Base-by-base conservation (phyloP, 2,888 invertebrate species). In the Agriopis leucophaearia region DNA sequence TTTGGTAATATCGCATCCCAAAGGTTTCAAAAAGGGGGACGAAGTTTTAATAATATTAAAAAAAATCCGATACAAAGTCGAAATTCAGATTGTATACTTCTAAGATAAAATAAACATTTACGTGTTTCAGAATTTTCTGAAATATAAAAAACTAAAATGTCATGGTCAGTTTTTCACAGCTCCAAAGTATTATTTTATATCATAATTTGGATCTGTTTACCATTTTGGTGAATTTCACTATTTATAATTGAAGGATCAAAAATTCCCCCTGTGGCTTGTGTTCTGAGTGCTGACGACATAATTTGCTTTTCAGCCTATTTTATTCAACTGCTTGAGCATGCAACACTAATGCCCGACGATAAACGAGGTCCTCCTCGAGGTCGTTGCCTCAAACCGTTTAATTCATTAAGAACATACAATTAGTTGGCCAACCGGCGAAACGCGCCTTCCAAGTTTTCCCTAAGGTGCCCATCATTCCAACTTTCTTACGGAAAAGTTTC, bases 321-420 rank as follows among this genome's bases (percentile, higher is more conserved):
- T 63, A 65, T 56, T 60, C 51, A 50, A 51, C 60, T 70, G 59
- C 55, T 65, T 62, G 52, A 55, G 69, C 66, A 59, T 69, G 66
- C 52, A 59, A 57, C 58, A 48, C 55, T 59, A 57, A 48, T 70
- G 52, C 55, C 58, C 58, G 64, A 67, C 67, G 54, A 50, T 67
- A 62, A 74, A 64, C 57, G 63, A 56, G 55, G 44, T 58, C 45
- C 61, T 45, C 44, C 62, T 56, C 54, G 61, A 65, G 69, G 74
- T 72, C 74, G 74, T 75, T 74, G 73, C 73, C 78, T 72, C 75
- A 74, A 80, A 79, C 74, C 76, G 77, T 84, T 84, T 82, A 84
- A 86, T 86, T 86, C 78, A 84, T 86, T 85, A 86, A 72, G 78
- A 79, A 78, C 75, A 78, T 80, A 84, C 81, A 85, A 84, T 85